phyloP scores from a whole-genome alignment of 2,113 vertebrate species.

The Hyperoodon ampullatus region DNA sequence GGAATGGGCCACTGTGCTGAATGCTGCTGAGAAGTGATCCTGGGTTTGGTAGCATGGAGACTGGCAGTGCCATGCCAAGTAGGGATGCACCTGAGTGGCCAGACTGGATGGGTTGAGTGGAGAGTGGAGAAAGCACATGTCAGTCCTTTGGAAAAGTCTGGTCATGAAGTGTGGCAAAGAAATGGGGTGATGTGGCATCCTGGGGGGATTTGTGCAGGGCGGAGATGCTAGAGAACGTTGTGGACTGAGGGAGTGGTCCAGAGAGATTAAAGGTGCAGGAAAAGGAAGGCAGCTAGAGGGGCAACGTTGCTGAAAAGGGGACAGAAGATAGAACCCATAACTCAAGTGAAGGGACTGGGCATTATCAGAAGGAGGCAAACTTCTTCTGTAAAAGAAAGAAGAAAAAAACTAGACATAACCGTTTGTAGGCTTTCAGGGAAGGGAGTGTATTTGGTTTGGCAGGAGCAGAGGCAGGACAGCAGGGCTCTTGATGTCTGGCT shows the following conservation, averaged over 20 bases:
- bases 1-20: background rate
- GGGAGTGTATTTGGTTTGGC: background rate
- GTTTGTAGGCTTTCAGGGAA: background rate
- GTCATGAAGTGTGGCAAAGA: background rate
- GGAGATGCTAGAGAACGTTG: background rate
- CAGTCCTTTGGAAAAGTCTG: background rate
- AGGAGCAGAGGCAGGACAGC: background rate
- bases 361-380: background rate
- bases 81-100: background rate
- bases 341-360: background rate
- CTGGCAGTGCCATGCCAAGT: background rate
- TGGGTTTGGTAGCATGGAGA: background rate
- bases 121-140: background rate
- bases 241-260: background rate
- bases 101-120: background rate
- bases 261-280: background rate
- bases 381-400: background rate
- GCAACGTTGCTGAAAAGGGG: background rate
- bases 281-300: background rate
- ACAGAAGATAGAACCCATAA: background rate
- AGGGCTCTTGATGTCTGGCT: background rate
- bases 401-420: background rate
- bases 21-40: background rate
- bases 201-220: background rate
- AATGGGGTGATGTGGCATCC: background rate